Evolutionary conservation across 2,888 invertebrate species (phyloP), one percentile per base, ranked within the genome.

Genomic region (Serrognathus titanus): DNA sequence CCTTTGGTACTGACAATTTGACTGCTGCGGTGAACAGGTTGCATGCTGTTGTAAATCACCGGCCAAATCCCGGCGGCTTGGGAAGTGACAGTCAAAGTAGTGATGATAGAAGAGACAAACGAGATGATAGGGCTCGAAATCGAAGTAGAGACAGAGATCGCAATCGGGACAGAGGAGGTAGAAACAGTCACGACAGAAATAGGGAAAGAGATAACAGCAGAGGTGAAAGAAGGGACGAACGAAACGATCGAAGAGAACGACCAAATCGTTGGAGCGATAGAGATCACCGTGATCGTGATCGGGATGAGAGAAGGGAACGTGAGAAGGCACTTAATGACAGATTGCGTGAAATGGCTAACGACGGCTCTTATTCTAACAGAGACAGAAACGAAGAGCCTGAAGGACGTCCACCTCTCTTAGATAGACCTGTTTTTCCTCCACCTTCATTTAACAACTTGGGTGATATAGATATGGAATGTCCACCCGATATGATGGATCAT

Each of bases 101-200:
- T 50, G 72, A 72, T 52, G 66, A 71, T n/a, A 65, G 69, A 16
- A 72, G 53, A 9, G 62, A 67, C 12, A 58, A 64, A 43, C 55
- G 58, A 45, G 59, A 63, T 40, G 63, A 66, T 43, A 62, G 70
- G 40, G 60, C 53, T 16, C 58, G 61, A 24, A 58, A 63, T 51
- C 63, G 76, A 68, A 75, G 76, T 58, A 68, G 75, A 40, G 74
- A 74, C 52, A 71, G 73, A 12, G 70, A 76, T 37, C 64, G 75
- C 0, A 75, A 77, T 11, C 68, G 62, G 63, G 71, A 53, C 40
- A 61, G 68, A 36, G 63, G 65, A 55, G 62, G 66, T n/a, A 62
- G 69, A 45, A 69, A 69, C 45, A 64, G 68, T 8, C 62, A 76
- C 70, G 53, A 71, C 70, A 57, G 75, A 69, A 60, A 72, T 66